phyloP scores from a whole-genome alignment of 2,113 vertebrate genomes.

The Egretta garzetta region DNA sequence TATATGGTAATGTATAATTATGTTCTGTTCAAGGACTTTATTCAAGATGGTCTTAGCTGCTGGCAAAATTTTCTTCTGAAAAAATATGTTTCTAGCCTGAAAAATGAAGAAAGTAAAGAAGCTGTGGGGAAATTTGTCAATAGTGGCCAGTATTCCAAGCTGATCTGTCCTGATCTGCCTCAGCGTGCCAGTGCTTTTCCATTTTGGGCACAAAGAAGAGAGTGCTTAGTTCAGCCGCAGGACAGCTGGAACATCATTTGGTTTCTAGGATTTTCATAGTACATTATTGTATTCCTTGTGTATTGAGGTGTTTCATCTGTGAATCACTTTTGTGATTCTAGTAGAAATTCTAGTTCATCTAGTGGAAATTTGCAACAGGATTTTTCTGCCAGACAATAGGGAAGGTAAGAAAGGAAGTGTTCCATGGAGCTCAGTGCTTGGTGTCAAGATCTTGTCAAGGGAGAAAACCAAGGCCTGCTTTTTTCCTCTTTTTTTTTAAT shows the following conservation, averaged over 20 bases:
- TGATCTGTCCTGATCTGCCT: background rate
- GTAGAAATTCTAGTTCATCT: background rate
- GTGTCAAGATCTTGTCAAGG: background rate
- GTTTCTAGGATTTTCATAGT: background rate
- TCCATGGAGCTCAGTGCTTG: background rate
- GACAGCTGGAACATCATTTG: background rate
- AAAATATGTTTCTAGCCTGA: background rate
- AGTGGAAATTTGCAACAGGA: background rate
- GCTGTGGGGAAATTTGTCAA: background rate
- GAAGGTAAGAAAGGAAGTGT: background rate
- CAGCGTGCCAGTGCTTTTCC: background rate
- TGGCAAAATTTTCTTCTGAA: background rate
- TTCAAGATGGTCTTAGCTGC: background rate
- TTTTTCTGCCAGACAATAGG: background rate
- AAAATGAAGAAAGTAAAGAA: background rate
- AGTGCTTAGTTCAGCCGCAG: background rate
- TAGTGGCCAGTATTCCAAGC: background rate
- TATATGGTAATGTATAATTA: background rate
- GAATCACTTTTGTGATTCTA: background rate
- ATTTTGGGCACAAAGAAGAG: background rate
- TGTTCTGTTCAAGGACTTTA: background rate
- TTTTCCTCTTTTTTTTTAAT: background rate
- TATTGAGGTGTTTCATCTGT: background rate
- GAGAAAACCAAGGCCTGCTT: background rate
- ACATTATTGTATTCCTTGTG: background rate